Evolutionary conservation across 2,888 invertebrate genomes (phyloP).

Genomic region (Melinopterus prodromus): DNA sequence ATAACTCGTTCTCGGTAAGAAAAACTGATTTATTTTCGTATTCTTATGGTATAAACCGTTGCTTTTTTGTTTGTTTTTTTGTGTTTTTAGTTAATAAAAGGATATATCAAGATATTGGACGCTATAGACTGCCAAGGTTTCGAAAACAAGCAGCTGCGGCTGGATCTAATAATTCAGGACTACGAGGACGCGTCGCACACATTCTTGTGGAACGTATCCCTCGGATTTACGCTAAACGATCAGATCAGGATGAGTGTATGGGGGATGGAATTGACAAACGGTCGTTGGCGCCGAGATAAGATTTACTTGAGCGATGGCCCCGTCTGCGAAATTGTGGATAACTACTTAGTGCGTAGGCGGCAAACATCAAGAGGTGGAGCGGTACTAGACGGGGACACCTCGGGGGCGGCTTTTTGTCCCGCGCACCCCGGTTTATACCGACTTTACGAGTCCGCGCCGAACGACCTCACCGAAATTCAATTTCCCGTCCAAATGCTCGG

Average conservation of each 20-base stretch:
- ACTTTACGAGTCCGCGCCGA: conserved; percentile 36
- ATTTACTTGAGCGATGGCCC: conserved; percentile 37
- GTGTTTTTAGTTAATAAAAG: background rate
- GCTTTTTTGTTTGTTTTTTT: background rate
- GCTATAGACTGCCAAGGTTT: background rate
- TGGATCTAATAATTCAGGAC: background rate
- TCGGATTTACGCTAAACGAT: background rate
- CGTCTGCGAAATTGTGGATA: conserved; percentile 37
- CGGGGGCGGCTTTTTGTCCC: conserved; percentile 30
- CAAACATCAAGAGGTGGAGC: background rate
- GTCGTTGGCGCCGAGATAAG: conserved; percentile 36
- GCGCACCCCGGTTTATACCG: conserved; percentile 34
- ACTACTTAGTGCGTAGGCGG: conserved; percentile 28
- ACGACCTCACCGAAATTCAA: conserved; percentile 35
- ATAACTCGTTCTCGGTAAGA: background rate
- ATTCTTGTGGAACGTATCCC: background rate
- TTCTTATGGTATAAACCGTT: background rate
- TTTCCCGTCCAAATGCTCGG: conserved; percentile 39
- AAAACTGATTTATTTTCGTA: background rate
- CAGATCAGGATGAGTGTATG: conserved; percentile 4
- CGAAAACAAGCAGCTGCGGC: background rate
- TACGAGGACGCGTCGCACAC: background rate
- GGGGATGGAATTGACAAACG: conserved; percentile 11
- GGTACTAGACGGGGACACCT: background rate
- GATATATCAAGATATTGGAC: background rate